Evolutionary conservation across 2,888 invertebrate species (phyloP).

Genomic region (Cantharis nigra): DNA sequence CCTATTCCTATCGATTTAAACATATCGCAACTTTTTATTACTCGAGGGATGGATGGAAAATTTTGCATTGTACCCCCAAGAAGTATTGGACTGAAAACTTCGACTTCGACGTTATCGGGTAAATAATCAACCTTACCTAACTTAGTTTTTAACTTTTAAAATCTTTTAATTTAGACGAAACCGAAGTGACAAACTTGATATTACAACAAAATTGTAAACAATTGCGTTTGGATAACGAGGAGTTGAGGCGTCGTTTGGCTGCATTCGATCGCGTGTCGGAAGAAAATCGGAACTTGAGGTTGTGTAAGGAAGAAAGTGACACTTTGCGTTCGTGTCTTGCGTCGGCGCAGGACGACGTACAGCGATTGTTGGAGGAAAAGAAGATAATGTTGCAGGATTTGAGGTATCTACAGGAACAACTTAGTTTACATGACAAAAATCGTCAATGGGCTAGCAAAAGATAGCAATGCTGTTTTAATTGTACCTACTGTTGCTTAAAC

Average conservation of each 20-base stretch:
- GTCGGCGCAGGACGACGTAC: conserved; percentile 77
- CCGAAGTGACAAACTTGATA: conserved; percentile 45
- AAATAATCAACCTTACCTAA: background rate
- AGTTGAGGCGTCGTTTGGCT: conserved; percentile 63
- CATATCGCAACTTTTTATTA: conserved; percentile 71
- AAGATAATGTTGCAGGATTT: conserved; percentile 72
- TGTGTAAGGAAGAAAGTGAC: conserved; percentile 64
- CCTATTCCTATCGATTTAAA: conserved; percentile 78
- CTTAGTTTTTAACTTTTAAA: background rate
- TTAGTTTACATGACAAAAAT: conserved; percentile 43
- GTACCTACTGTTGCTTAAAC: conserved; percentile 66
- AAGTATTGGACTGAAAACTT: conserved; percentile 18
- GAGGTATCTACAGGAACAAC: conserved; percentile 66
- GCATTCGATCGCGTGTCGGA: conserved; percentile 65
- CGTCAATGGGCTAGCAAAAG: conserved; percentile 63
- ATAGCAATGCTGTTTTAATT: conserved; percentile 74
- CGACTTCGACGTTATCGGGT: conserved; percentile 34
- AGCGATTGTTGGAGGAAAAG: conserved; percentile 73
- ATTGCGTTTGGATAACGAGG: conserved; percentile 66
- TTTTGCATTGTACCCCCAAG: conserved; percentile 69
- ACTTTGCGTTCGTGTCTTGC: conserved; percentile 64
- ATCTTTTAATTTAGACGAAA: conserved; percentile 12
- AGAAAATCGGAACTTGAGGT: conserved; percentile 60
- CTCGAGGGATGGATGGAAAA: conserved; percentile 74
- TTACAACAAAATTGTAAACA: conserved; percentile 57